Conservation (phyloP, 2,797 vertebrate species). For the Anabas testudineus region DNA sequence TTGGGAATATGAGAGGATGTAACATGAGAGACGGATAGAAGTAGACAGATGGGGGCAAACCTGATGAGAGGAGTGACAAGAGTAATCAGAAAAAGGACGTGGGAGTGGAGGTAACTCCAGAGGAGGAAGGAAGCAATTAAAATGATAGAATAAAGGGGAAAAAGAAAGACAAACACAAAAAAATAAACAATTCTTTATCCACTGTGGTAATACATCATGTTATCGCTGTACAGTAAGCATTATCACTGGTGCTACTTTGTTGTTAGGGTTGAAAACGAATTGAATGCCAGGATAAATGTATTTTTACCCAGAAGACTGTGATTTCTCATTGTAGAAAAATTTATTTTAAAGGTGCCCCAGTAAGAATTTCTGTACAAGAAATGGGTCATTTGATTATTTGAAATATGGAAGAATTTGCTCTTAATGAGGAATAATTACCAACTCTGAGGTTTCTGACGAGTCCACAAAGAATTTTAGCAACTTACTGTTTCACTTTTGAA, state of each 20-base stretch:
- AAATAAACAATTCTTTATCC: neutral
- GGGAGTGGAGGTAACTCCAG: neutral
- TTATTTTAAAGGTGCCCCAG: neutral
- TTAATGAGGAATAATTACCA: neutral
- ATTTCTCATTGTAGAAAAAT: neutral
- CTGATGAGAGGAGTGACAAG: conserved; percentile 25
- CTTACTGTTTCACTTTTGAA: too few relatives aligned
- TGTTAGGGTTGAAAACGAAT: conserved; percentile 8
- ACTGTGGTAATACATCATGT: too few relatives aligned
- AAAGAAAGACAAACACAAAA: neutral
- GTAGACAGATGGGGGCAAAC: conserved; percentile 27
- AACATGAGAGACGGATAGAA: neutral
- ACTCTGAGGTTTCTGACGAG: neutral
- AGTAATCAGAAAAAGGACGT: conserved; percentile 13
- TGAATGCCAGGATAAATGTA: neutral
- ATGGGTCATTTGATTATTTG: neutral
- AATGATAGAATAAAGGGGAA: conserved; percentile 24
- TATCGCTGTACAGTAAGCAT: too few relatives aligned
- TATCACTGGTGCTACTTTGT: conserved; percentile 3
- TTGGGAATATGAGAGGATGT: conserved; percentile 1
- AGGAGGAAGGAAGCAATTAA: conserved; percentile 21
- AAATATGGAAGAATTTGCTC: neutral
- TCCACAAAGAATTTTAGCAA: neutral
- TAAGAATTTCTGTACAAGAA: conserved; percentile 23
- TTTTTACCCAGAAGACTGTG: neutral